Base-by-base conservation (phyloP, 1,140 invertebrate species). In the Drosophila bifasciata region DNA sequence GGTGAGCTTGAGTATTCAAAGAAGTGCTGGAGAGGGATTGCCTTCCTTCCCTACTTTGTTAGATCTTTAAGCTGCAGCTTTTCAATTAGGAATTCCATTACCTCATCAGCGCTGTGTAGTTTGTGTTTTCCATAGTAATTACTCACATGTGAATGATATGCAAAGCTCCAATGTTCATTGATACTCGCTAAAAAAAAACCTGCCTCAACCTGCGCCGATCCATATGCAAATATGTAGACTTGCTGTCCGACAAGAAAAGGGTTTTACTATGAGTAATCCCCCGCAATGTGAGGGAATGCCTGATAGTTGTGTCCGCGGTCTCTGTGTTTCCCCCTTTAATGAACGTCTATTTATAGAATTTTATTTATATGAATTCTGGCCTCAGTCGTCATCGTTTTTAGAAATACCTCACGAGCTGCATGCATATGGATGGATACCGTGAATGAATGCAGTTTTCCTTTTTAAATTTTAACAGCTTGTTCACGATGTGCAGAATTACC, bases 351-450 rank as follows among this genome's bases (percentile, higher is more conserved):
- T 64, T 57, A 43, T 74, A 74, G 70, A 17, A n/a, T n/a, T 15
- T 41, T 39, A 50, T 73, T 46, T 57, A 74, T 73, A 46, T 51
- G 45, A 21, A 62, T 61, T 72, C 62, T 62, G 50, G 41, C 57
- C 44, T 73, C 46, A 57, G 70, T 13, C 58, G 69, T 51, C 69
- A 62, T 51, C 66, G 32, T 13, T 3, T 40, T 28, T 32, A 63
- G 51, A 68, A 68, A 32, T 28, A 13, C 36, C 68, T 72, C 70
- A 73, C 70, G 70, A 64, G 17, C 32, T 51, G 46, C 50, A 70
- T 70, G 44, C 58, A 59, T 59, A 50, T 70, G 67, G 45, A 48
- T 60, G 21, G n/a, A n/a, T n/a, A n/a, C n/a, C 8, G 7, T 6
- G 19, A 49, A 11, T 46, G 51, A 73, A 16, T 63, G 51, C 70